Percentiles rank a stretch among this genome's conserved stretches.
Evolutionary conservation across 2,113 vertebrate species (phyloP).

Genomic region (Toxotes jaculatrix): DNA sequence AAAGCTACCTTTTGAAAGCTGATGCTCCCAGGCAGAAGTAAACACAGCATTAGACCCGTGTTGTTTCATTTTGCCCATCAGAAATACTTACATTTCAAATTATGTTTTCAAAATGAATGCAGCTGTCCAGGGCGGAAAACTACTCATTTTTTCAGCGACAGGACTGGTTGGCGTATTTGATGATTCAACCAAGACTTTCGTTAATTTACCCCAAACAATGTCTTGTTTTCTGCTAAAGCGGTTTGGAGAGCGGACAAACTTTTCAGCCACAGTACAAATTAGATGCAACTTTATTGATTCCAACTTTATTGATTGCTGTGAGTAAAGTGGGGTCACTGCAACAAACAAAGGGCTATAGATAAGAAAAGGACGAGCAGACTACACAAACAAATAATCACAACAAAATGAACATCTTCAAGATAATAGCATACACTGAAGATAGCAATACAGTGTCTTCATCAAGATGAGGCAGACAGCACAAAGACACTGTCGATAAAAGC

Average conservation of each 20-base stretch:
- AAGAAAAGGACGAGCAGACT: background rate
- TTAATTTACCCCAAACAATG: constrained; percentile 59
- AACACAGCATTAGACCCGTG: background rate
- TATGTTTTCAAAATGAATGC: constrained; percentile 19
- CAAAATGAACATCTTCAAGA: constrained; percentile 24
- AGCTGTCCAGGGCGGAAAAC: constrained; percentile 4
- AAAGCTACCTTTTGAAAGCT: constrained; percentile 1
- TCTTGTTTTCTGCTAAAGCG: constrained; percentile 66
- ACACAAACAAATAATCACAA: constrained; percentile 5
- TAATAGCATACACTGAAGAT: constrained; percentile 3
- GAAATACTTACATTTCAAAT: constrained; percentile 28
- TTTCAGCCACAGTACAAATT: constrained; percentile 58
- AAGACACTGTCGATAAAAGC: background rate
- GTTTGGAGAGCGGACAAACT: constrained; percentile 42
- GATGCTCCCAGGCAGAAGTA: constrained; percentile 12
- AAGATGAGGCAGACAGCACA: constrained; percentile 1
- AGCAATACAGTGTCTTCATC: constrained; percentile 4
- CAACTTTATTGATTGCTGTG: constrained; percentile 62
- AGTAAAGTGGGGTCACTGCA: constrained; percentile 38
- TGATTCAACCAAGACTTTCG: constrained; percentile 50
- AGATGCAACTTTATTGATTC: constrained; percentile 70
- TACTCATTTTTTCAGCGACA: constrained; percentile 23
- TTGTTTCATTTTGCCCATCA: constrained; percentile 19
- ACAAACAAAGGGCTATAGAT: constrained; percentile 15
- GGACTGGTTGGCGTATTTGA: constrained; percentile 20